A percentile compares a stretch with the other conserved stretches of the same genome.
Conservation (phyloP, 2,113 vertebrate genomes). For the Scalopus aquaticus region DNA sequence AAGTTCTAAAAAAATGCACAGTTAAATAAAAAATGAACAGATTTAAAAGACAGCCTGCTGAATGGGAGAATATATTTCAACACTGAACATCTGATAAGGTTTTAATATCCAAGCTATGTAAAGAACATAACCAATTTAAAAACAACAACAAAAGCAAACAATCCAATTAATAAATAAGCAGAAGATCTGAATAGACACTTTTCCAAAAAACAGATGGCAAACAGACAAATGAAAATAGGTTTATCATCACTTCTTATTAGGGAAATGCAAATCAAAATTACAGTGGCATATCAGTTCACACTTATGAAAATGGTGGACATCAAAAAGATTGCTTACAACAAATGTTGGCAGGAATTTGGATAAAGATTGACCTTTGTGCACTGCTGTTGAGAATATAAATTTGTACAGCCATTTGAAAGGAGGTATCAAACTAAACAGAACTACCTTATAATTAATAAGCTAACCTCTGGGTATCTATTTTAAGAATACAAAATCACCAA, state of each 20-base stretch:
- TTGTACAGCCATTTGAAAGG: neutral
- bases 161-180: too few relatives aligned
- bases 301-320: neutral
- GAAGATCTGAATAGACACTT: neutral
- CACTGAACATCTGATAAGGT: too few relatives aligned
- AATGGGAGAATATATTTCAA: too few relatives aligned
- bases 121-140: too few relatives aligned
- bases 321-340: neutral
- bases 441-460: neutral
- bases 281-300: neutral
- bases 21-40: too few relatives aligned
- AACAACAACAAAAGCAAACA: too few relatives aligned
- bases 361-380: neutral
- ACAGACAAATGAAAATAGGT: neutral
- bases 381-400: neutral
- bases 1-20: too few relatives aligned
- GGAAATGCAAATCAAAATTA: neutral
- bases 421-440: neutral
- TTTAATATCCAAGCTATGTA: too few relatives aligned
- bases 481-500: too few relatives aligned
- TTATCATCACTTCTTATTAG: neutral
- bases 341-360: neutral
- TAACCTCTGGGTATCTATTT: neutral
- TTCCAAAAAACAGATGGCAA: neutral
- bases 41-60: too few relatives aligned